These are phyloP conservation scores for Cotesia vestalis DNA, from an alignment of 1,140 invertebrate species.

Conservation along the genomic window DNA sequence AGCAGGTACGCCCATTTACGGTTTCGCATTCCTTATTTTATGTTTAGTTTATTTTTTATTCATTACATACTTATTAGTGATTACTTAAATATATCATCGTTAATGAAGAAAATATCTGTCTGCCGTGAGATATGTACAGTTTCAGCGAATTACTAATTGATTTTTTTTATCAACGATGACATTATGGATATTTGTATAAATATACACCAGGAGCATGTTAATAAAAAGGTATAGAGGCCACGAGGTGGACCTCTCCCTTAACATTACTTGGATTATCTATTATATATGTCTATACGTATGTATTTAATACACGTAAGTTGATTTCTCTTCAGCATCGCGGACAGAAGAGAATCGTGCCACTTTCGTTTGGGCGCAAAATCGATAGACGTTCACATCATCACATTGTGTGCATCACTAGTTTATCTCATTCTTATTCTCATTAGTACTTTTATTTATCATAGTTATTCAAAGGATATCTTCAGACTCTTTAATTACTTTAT, in stretches of 20 bases:
- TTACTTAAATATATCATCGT: too few species aligned
- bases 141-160: too few species aligned
- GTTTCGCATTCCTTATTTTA: neutral
- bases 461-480: neutral
- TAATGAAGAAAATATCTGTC: too few species aligned
- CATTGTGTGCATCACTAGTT: too few species aligned
- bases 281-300: too few species aligned
- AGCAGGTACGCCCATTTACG: slow-evolving; percentile 43
- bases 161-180: too few species aligned
- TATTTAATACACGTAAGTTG: slow-evolving; percentile 12
- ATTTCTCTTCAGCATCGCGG: slow-evolving; percentile 35
- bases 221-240: slow-evolving; percentile 24
- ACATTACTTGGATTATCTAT: too few species aligned
- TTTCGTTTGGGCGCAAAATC: slow-evolving; percentile 46
- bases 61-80: neutral
- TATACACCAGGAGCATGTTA: neutral
- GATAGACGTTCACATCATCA: slow-evolving; percentile 40
- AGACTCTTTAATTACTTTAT: too few species aligned
- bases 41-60: neutral
- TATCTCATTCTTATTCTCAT: slow-evolving; percentile 2
- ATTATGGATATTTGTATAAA: neutral
- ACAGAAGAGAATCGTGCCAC: slow-evolving; percentile 41
- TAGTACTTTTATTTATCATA: neutral
- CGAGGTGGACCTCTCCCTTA: slow-evolving; percentile 27
- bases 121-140: too few species aligned